Conservation (phyloP, 2,888 invertebrate genomes). For the Bimastos eiseni region DNA sequence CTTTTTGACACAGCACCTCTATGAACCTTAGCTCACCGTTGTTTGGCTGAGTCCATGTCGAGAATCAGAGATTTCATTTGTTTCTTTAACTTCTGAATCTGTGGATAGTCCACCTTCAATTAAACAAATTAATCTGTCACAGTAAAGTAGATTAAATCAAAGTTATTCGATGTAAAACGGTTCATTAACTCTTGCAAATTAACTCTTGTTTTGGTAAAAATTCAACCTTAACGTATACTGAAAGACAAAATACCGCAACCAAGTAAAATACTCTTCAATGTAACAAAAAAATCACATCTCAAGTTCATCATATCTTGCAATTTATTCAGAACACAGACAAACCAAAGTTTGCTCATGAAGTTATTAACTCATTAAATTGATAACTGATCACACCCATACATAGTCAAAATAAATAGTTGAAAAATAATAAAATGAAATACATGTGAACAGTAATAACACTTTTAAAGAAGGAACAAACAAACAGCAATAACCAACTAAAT, state of each 20-base stretch:
- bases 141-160: too few relatives aligned
- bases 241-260: background rate
- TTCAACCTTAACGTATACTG: background rate
- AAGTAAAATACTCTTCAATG: background rate
- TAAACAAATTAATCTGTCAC: background rate
- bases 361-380: background rate
- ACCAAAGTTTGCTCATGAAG: background rate
- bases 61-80: slow-evolving; percentile 31
- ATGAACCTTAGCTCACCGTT: slow-evolving; percentile 22
- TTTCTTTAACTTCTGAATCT: slow-evolving; percentile 34
- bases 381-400: background rate
- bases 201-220: background rate
- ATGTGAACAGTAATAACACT: background rate
- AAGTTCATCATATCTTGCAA: background rate
- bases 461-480: background rate
- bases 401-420: background rate
- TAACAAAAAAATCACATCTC: background rate
- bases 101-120: slow-evolving; percentile 31
- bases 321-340: background rate
- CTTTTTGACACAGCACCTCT: too few relatives aligned
- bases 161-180: background rate
- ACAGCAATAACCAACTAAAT: background rate
- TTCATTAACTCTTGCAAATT: background rate
- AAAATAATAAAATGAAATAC: background rate
- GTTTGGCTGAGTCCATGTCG: slow-evolving; percentile 37